phyloP scores from a whole-genome alignment of 1,140 invertebrate species.

The Drosophila orosa region DNA sequence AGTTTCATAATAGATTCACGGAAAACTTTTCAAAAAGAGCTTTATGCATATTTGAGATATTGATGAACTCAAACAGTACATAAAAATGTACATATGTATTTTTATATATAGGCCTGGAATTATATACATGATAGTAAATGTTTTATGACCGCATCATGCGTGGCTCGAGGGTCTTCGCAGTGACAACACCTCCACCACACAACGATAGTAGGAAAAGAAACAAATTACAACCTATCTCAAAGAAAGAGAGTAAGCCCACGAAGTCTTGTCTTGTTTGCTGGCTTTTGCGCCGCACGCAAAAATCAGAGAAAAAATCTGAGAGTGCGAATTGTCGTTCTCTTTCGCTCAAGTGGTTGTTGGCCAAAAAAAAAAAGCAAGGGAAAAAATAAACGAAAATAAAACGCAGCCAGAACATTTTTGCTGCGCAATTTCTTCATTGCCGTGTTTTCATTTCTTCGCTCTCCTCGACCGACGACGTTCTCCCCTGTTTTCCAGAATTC shows the following conservation, averaged over 20 bases:
- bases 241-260: background rate
- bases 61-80: no score
- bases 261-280: conserved; percentile 19
- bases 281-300: conserved; percentile 50
- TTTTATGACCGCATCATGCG: background rate
- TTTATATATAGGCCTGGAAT: background rate
- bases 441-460: conserved; percentile 33
- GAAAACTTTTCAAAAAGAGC: no score
- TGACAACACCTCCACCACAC: conserved; percentile 1
- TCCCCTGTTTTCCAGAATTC: conserved; percentile 21
- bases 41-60: no score
- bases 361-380: conserved; percentile 30
- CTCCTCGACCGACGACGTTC: background rate
- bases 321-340: conserved; percentile 28
- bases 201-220: background rate
- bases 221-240: conserved; percentile 11
- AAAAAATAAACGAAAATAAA: conserved; percentile 46
- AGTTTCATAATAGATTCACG: background rate
- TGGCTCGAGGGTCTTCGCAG: background rate
- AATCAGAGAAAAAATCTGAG: conserved; percentile 22
- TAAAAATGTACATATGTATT: background rate
- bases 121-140: conserved; percentile 17
- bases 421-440: conserved; percentile 74
- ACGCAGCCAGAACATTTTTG: conserved; percentile 45
- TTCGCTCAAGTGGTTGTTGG: conserved; percentile 39